Percentiles rank a stretch among this genome's conserved stretches.
These are phyloP conservation scores for Zonotrichia albicollis DNA, from an alignment of 2,797 vertebrate species.

Conservation along the genomic window DNA sequence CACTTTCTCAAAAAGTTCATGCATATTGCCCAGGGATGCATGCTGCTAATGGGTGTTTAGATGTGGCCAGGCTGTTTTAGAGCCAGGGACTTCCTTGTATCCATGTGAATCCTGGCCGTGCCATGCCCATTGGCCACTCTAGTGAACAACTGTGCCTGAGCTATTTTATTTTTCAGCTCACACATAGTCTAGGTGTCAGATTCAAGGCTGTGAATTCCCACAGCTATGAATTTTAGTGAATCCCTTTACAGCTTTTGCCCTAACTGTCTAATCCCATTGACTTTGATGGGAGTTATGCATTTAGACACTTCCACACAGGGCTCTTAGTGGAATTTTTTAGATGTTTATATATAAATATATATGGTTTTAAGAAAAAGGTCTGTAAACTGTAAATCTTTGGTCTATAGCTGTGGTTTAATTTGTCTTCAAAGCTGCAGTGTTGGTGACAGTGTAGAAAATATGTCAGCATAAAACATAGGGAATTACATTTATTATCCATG, in stretches of 20 bases:
- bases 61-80: background rate
- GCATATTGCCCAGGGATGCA: rapidly evolving
- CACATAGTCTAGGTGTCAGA: background rate
- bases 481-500: background rate
- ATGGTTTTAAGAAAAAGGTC: background rate
- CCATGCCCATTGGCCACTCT: background rate
- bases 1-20: background rate
- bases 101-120: background rate
- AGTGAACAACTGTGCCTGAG: background rate
- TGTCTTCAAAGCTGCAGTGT: background rate
- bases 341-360: slow-evolving; percentile 3
- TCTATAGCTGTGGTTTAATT: background rate
- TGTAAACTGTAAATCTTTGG: background rate
- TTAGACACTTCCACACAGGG: background rate
- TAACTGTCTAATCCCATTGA: background rate
- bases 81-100: background rate
- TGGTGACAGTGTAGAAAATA: background rate
- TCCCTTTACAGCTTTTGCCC: background rate
- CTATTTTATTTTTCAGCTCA: background rate
- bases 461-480: background rate
- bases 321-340: background rate
- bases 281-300: background rate
- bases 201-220: slow-evolving; percentile 5
- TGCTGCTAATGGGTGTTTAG: rapidly evolving
- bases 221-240: background rate